Conservation (phyloP, 2,888 invertebrate genomes). For the Corbicula japonica region DNA sequence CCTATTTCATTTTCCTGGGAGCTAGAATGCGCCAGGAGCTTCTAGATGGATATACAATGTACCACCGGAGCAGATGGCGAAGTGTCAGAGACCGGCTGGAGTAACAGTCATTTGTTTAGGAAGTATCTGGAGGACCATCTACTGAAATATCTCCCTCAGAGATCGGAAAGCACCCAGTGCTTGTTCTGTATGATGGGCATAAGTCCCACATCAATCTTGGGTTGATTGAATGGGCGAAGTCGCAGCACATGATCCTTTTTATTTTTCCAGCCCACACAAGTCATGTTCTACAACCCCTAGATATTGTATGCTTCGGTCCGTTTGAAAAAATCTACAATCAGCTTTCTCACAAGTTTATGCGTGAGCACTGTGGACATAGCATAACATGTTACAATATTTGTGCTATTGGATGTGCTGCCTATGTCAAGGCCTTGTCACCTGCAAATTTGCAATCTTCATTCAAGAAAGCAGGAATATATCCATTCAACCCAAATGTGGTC, state of each 20-base stretch:
- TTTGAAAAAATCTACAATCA: slow-evolving; percentile 30
- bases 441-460: slow-evolving; percentile 43
- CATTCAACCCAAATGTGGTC: slow-evolving; percentile 23
- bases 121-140: slow-evolving; percentile 6
- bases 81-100: too few species aligned
- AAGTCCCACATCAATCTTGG: slow-evolving; percentile 22
- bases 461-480: slow-evolving; percentile 46
- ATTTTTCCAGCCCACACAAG: slow-evolving; percentile 52
- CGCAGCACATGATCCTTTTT: slow-evolving; percentile 56
- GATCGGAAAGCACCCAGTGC: not conserved
- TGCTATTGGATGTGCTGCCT: slow-evolving; percentile 32
- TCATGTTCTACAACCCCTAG: slow-evolving; percentile 41
- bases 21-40: slow-evolving; percentile 5
- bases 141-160: slow-evolving; percentile 12
- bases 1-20: slow-evolving; percentile 14
- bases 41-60: not conserved
- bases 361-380: slow-evolving; percentile 15
- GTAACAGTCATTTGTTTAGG: too few species aligned
- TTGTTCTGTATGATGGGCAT: slow-evolving; percentile 9
- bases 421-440: slow-evolving; percentile 42
- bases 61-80: too few species aligned
- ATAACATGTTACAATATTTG: slow-evolving; percentile 37
- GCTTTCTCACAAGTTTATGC: slow-evolving; percentile 32
- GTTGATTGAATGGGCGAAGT: slow-evolving; percentile 58
- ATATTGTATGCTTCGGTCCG: slow-evolving; percentile 51